A percentile compares a stretch with the other conserved stretches of the same genome.
Evolutionary conservation across 2,113 vertebrate genomes (phyloP).

Genomic region (Larimichthys polyactis): DNA sequence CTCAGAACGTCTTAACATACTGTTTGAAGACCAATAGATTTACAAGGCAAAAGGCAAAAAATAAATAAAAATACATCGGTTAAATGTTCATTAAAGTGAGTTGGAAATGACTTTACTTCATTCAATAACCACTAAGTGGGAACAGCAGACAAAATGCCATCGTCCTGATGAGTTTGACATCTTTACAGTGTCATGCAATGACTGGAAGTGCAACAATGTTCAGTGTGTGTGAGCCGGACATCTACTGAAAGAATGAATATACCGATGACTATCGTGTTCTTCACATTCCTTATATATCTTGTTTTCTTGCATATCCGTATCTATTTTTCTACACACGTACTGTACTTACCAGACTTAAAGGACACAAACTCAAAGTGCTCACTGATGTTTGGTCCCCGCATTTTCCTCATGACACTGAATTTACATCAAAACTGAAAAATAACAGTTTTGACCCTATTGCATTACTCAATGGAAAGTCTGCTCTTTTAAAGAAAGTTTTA

Average conservation of each 20-base stretch:
- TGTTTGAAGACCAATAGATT: conserved; percentile 57
- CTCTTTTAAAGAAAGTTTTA: background rate
- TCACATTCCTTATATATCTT: background rate
- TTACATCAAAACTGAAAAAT: conserved; percentile 27
- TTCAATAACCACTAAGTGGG: conserved; percentile 40
- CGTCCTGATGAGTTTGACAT: conserved; percentile 5
- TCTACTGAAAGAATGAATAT: conserved; percentile 2
- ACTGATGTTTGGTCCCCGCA: conserved; percentile 17
- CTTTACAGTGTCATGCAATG: conserved; percentile 36
- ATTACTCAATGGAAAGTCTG: conserved; percentile 10
- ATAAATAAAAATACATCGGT: conserved; percentile 49
- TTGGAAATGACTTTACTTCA: conserved; percentile 40
- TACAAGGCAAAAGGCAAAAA: conserved; percentile 64
- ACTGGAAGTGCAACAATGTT: conserved; percentile 24
- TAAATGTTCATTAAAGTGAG: conserved; percentile 54
- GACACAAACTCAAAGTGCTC: conserved; percentile 25
- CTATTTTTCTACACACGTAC: conserved; percentile 26
- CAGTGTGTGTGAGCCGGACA: conserved; percentile 11
- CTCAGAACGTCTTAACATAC: conserved; percentile 54
- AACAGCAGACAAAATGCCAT: conserved; percentile 37
- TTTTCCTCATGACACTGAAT: conserved; percentile 25
- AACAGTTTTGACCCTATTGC: conserved; percentile 5
- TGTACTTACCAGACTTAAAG: conserved; percentile 10
- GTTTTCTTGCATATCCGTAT: background rate
- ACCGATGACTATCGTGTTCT: background rate